A percentile compares a stretch with the other conserved stretches of the same genome.
phyloP scores from a whole-genome alignment of 2,888 invertebrate genomes.

The Desoria tigrina region DNA sequence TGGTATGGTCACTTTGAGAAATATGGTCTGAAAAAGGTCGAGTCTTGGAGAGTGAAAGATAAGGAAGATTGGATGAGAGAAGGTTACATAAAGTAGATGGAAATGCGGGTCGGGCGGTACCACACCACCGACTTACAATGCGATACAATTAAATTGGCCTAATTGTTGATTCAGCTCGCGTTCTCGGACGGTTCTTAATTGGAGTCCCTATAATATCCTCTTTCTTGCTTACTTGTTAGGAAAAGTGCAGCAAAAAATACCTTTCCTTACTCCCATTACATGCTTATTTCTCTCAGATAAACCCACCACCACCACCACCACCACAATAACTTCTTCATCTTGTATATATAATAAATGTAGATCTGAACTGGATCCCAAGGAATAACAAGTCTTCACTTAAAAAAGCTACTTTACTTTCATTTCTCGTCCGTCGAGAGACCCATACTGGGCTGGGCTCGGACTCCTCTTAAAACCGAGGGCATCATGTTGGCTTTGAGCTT shows the following conservation, averaged over 20 bases:
- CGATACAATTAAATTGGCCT: slow-evolving; percentile 54
- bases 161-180: slow-evolving; percentile 54
- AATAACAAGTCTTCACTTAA: slow-evolving; percentile 8
- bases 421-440: not conserved
- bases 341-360: not conserved
- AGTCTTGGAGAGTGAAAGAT: slow-evolving; percentile 5
- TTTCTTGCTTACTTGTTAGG: slow-evolving; percentile 26
- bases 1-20: no score
- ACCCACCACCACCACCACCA: no score
- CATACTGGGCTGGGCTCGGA: slow-evolving; percentile 8
- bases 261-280: not conserved
- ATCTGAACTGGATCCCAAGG: not conserved
- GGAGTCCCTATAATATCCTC: slow-evolving; percentile 51
- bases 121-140: slow-evolving; percentile 23
- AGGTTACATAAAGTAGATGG: slow-evolving; percentile 6
- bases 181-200: slow-evolving; percentile 53
- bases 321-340: slow-evolving; percentile 6
- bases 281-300: not conserved
- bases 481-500: no score
- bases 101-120: slow-evolving; percentile 16
- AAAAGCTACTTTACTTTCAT: slow-evolving; percentile 17
- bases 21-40: not conserved
- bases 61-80: slow-evolving; percentile 9
- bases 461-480: slow-evolving; percentile 11
- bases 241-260: slow-evolving; percentile 8